These are phyloP conservation scores for Panurus biarmicus DNA, from an alignment of 2,113 vertebrate genomes.

Conservation along the genomic window DNA sequence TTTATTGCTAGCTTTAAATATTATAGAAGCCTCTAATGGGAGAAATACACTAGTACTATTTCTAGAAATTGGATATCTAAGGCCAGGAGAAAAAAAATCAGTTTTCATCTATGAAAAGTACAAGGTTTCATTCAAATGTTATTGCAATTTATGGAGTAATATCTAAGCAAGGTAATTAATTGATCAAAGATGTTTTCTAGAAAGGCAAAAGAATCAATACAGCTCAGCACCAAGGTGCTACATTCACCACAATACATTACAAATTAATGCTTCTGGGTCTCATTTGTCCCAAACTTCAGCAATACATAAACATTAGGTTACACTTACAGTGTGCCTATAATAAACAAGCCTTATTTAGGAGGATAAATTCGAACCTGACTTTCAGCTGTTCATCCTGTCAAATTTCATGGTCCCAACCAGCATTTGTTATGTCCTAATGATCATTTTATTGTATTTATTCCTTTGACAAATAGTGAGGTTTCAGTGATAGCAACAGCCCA, in stretches of 20 bases:
- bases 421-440: not conserved
- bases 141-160: slow-evolving; percentile 7
- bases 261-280: not conserved
- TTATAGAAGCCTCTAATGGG: not conserved
- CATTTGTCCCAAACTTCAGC: not conserved
- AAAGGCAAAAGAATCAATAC: slow-evolving; percentile 16
- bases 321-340: not conserved
- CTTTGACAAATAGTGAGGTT: not conserved
- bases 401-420: not conserved
- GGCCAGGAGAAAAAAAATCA: not conserved
- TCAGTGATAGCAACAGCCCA: not conserved
- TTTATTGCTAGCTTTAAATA: not conserved
- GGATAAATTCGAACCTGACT: not conserved
- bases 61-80: not conserved
- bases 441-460: not conserved
- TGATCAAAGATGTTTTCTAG: not conserved
- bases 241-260: not conserved
- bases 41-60: not conserved
- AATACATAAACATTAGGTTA: not conserved
- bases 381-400: not conserved
- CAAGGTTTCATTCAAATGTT: not conserved
- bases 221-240: not conserved
- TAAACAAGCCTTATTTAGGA: not conserved
- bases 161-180: not conserved
- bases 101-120: not conserved